Base-by-base conservation (phyloP, 2,797 vertebrate species). In the Meriones psammophilus region DNA sequence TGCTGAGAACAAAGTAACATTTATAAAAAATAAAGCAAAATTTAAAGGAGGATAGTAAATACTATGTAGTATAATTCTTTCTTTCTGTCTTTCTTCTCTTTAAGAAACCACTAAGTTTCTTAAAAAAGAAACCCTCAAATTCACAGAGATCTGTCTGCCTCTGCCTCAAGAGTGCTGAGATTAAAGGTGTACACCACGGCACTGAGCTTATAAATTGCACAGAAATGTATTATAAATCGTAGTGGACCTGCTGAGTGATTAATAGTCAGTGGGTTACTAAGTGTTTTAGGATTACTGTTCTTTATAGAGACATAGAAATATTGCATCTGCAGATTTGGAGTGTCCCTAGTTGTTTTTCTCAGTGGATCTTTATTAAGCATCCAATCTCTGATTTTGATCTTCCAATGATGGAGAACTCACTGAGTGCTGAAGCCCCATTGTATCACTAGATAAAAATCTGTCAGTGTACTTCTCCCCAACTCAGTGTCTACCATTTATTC, bases 1-100 rank as follows among this genome's bases (percentile, higher is more conserved):
- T 92, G 12, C 42, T 91, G 71, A 92, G 79, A 96, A 84, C 13
- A 93, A 96, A 39, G 71, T 3, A 95, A 77, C 79, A 88, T 42
- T 33, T 15, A 56, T 50, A 50, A 64, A 33, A 22, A 60, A 28
- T 20, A 71, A 85, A 80, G 69, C 5, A 77, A 81, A 64, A 73
- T 89, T 87, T 76, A 94, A 88, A 95, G n/a, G 5, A 90, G 79
- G 39, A 60, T 42, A 74, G 30, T 85, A 87, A 93, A 24, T 88
- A 92, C 26, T 81, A 60, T 76, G 36, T 78, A 84, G 69, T 94
- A 66, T 9, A 91, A 56, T 71, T 85, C 30, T 69, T 69, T 68
- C 13, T 62, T 7, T 26, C 74, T 30, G 24, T 76, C 26, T 46
- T 50, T 33, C 46, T 50, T 20, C 62, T 83, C 26, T 17, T 42